Conservation (phyloP, 2,797 vertebrate genomes). For the Chrysocyon brachyurus region DNA sequence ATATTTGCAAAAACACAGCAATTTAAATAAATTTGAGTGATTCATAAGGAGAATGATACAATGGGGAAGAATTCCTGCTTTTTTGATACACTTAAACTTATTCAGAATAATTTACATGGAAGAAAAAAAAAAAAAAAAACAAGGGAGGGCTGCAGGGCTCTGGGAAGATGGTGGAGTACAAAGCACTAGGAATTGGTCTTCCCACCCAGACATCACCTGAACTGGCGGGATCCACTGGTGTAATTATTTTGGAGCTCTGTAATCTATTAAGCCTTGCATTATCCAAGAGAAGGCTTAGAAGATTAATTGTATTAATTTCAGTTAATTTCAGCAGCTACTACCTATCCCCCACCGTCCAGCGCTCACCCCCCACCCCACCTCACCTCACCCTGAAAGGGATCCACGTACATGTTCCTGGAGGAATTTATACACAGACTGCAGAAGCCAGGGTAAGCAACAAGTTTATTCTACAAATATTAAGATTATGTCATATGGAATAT, state of each 20-base stretch:
- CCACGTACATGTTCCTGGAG: background rate
- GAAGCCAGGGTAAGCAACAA: background rate
- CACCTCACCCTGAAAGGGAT: background rate
- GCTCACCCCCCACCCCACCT: too few relatives aligned
- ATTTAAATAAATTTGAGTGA: background rate
- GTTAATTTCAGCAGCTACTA: background rate
- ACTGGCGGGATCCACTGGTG: background rate
- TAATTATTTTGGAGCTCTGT: background rate
- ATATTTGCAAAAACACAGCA: background rate
- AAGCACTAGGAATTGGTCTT: background rate
- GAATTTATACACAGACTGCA: background rate
- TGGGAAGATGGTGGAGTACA: background rate
- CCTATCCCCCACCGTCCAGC: background rate
- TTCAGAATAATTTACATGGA: background rate
- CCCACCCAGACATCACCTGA: background rate
- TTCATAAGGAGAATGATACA: background rate
- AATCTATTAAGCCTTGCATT: background rate
- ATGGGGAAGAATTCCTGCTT: background rate
- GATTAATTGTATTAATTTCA: background rate
- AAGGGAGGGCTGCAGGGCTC: background rate
- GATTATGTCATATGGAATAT: background rate
- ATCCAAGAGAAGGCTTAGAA: background rate
- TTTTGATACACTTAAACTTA: background rate
- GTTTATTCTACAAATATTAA: background rate
- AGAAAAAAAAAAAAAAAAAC: background rate